Percentiles rank a stretch among this genome's conserved stretches.
Conservation (phyloP, 2,888 invertebrate genomes). For the Andricus curvator region DNA sequence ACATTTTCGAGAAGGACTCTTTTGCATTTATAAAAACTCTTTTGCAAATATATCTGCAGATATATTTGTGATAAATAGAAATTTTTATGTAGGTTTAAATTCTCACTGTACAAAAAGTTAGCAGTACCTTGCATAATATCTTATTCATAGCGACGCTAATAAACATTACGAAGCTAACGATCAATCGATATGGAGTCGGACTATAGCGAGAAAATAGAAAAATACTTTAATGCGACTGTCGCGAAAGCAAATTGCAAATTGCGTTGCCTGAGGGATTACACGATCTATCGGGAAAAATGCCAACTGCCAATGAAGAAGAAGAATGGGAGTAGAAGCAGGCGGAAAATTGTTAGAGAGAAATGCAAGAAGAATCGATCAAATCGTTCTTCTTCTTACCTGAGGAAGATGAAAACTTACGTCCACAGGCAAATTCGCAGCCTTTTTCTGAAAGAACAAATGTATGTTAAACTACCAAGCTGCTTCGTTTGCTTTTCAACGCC, state of each 20-base stretch:
- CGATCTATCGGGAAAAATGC: constrained; percentile 2
- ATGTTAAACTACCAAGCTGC: constrained; percentile 8
- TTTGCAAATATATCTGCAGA: no score
- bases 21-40: neutral
- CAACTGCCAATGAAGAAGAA: constrained; percentile 1
- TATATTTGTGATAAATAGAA: neutral
- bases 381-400: constrained; percentile 3
- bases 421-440: neutral
- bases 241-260: neutral
- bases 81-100: neutral
- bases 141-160: neutral
- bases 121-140: neutral
- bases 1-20: neutral
- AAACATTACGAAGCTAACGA: neutral
- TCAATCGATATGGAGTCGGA: neutral
- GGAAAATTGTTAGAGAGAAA: neutral
- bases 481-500: neutral
- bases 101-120: neutral
- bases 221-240: neutral
- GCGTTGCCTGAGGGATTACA: neutral
- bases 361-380: neutral
- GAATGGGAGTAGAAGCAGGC: neutral
- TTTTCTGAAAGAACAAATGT: constrained; percentile 6
- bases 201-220: neutral
- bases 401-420: neutral